Evolutionary conservation across 2,797 vertebrate species (phyloP), one percentile per base, ranked within the genome.

Genomic region (Sebastiscus tertius): DNA sequence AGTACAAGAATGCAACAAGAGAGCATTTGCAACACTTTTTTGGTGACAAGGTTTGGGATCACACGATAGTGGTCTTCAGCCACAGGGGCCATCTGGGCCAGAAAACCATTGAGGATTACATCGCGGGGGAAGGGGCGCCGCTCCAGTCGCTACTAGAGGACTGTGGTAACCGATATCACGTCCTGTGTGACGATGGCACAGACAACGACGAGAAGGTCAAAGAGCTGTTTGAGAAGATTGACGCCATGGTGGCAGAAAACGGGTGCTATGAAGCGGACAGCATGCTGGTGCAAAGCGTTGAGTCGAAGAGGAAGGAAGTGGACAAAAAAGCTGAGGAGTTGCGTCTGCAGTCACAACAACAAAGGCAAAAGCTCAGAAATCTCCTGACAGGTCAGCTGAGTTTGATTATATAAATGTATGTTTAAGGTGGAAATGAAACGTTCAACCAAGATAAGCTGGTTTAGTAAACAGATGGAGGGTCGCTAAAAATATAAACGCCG

Each of bases 211-310:
- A 6, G 2, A 66, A 54, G 22, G 56, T 78, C 27, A n/a, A 61
- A 26, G 34, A 72, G 36, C 58, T 83, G 66, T 76, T 89, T 73
- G 76, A 82, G 34, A 81, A 77, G 67, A 75, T 71, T 24, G 77
- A 78, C 2, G 0, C 2, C 39, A 59, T 70, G 78, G 75, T 81
- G 49, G 27, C 58, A 16, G 10, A 46, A 46, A 80, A 67, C 12
- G 8, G 42, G 2, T 20, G 46, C 13, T 80, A 70, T n/a, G 24
- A 83, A 39, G 49, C 5, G 1, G n/a, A 80, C 8, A 65, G 33
- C 52, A 42, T 0, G 1, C 20, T 52, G 66, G 4, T 59, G 2
- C 5, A 56, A 56, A 71, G 26, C 22, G 34, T 49, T 4, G 8
- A 63, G n/a, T 29, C n/a, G 5, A 42, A 16, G 31, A 78, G 26